These are phyloP conservation scores for Argyrosomus regius DNA, from an alignment of 2,797 vertebrate genomes.

Conservation along the genomic window DNA sequence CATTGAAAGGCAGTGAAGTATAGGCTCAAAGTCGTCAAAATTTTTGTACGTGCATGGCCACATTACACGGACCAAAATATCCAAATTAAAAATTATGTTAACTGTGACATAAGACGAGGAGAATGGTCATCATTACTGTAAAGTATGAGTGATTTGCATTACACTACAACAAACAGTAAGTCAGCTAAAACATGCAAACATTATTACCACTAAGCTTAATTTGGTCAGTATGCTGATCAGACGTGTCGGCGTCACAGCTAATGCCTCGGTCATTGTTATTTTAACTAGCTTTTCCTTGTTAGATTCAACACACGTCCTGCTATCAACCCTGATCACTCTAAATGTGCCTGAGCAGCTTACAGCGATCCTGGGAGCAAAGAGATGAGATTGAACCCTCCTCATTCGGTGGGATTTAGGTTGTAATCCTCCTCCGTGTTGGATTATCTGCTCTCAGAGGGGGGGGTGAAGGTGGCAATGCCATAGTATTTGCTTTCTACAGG, in stretches of 20 bases:
- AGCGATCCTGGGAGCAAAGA: slow-evolving; percentile 36
- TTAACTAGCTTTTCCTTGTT: slow-evolving; percentile 26
- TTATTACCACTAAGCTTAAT: slow-evolving; percentile 9
- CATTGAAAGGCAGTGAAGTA: neutral
- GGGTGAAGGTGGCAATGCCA: slow-evolving; percentile 49
- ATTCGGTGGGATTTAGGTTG: slow-evolving; percentile 73
- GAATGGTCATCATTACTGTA: neutral
- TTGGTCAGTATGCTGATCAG: slow-evolving; percentile 5
- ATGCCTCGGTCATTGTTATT: slow-evolving; percentile 34
- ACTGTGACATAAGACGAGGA: neutral
- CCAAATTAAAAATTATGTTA: neutral
- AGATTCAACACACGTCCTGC: slow-evolving; percentile 14
- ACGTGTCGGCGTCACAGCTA: slow-evolving; percentile 1
- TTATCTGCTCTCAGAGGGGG: slow-evolving; percentile 63
- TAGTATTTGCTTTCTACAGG: slow-evolving; percentile 70
- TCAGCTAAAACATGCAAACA: slow-evolving; percentile 10
- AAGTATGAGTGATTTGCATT: neutral
- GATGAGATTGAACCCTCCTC: slow-evolving; percentile 58
- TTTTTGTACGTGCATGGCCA: neutral
- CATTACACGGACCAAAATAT: neutral
- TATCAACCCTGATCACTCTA: slow-evolving; percentile 38
- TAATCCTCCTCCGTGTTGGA: slow-evolving; percentile 74
- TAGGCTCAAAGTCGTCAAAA: neutral
- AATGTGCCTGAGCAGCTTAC: slow-evolving; percentile 59
- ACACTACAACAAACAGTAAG: neutral